Conservation (phyloP, 1,140 invertebrate species). For the Elysia chlorotica region DNA sequence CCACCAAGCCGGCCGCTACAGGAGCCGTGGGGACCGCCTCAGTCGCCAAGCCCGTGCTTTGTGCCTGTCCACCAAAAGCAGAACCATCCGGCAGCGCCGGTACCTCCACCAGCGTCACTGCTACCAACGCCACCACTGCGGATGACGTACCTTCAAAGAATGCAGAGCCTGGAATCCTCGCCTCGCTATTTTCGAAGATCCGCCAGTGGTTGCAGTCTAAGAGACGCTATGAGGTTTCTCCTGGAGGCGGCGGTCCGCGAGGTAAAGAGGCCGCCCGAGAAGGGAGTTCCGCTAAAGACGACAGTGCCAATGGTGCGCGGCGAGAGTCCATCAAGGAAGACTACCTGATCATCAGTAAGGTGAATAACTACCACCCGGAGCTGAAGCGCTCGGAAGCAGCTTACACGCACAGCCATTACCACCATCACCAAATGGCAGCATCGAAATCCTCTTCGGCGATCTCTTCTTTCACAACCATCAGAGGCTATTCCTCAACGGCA, state of each 20-base stretch:
- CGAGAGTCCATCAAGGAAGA: conserved; percentile 13
- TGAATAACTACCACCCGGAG: conserved; percentile 20
- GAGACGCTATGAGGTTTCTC: conserved; percentile 4
- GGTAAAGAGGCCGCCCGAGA: neutral
- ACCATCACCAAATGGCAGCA: neutral
- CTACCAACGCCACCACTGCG: neutral
- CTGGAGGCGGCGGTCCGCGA: neutral
- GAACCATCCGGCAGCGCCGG: neutral
- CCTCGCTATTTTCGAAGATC: conserved; percentile 1
- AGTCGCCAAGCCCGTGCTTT: too few species aligned
- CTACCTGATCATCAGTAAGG: conserved; percentile 6
- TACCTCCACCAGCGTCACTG: neutral
- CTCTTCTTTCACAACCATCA: neutral
- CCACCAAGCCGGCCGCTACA: too few species aligned
- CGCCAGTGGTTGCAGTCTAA: conserved; percentile 22
- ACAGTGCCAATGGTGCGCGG: neutral
- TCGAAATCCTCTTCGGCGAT: conserved; percentile 3
- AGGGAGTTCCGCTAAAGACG: neutral
- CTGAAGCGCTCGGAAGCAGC: conserved; percentile 9
- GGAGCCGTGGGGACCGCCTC: too few species aligned
- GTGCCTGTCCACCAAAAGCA: too few species aligned
- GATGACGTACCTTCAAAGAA: neutral
- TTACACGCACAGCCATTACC: neutral
- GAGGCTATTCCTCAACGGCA: neutral
- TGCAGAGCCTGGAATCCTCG: conserved; percentile 5